These are phyloP conservation scores for Serrognathus titanus DNA, from an alignment of 2,888 invertebrate genomes.

Conservation along the genomic window DNA sequence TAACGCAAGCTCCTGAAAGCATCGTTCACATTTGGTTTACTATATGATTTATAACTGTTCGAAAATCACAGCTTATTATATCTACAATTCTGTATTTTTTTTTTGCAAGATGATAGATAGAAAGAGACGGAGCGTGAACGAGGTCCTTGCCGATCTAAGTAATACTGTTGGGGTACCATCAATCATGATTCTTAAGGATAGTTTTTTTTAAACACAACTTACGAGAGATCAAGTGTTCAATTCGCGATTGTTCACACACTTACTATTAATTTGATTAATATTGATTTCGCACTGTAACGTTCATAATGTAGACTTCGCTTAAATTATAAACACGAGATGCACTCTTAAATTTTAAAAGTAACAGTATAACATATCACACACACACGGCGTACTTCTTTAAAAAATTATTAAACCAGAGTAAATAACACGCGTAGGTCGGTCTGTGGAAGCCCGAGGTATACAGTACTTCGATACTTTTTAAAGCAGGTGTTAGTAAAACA, in stretches of 20 bases:
- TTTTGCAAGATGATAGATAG: background rate
- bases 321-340: too few species aligned
- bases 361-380: too few species aligned
- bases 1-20: conserved; percentile 26
- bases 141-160: conserved; percentile 31
- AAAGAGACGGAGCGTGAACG: conserved; percentile 28
- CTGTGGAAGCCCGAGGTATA: conserved; percentile 14
- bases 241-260: conserved; percentile 13
- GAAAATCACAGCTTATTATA: conserved; percentile 36
- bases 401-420: background rate
- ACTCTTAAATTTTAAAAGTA: too few species aligned
- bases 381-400: background rate
- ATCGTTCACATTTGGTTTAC: conserved; percentile 31
- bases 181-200: conserved; percentile 28
- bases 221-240: conserved; percentile 9
- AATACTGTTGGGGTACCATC: conserved; percentile 36
- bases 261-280: background rate
- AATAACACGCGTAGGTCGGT: background rate
- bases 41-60: conserved; percentile 34
- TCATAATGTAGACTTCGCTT: too few species aligned
- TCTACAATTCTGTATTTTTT: conserved; percentile 26
- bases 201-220: conserved; percentile 16
- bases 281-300: background rate
- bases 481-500: background rate
- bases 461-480: background rate